A percentile compares a stretch with the other conserved stretches of the same genome.
phyloP scores from a whole-genome alignment of 2,113 vertebrate genomes.

The Calcarius ornatus region DNA sequence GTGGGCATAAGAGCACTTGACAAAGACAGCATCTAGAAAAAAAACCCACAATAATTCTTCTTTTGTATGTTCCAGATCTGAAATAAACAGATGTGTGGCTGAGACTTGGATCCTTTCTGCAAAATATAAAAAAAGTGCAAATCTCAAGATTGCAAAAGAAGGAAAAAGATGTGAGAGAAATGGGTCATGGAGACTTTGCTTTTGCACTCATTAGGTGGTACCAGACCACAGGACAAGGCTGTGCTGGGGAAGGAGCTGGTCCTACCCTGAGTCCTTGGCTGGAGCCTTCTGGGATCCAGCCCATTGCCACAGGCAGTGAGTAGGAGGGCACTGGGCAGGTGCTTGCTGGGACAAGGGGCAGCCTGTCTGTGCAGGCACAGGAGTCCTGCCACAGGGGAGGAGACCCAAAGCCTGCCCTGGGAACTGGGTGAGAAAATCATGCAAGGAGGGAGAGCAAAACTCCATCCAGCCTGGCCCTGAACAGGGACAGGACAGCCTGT shows the following conservation, averaged over 20 bases:
- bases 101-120: neutral
- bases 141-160: neutral
- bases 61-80: neutral
- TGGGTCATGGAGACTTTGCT: neutral
- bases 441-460: neutral
- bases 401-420: neutral
- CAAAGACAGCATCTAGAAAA: neutral
- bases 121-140: neutral
- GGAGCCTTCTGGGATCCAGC: neutral
- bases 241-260: neutral
- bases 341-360: neutral
- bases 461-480: neutral
- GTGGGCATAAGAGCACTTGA: neutral
- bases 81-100: neutral
- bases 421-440: neutral
- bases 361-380: neutral
- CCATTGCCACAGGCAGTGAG: neutral
- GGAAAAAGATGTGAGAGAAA: neutral
- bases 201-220: neutral
- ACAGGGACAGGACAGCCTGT: neutral
- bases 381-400: neutral
- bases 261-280: neutral
- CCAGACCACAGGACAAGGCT: fast-evolving
- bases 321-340: neutral
- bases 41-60: neutral